Conservation (phyloP, 1,140 invertebrate species). For the Branchinecta lindahli region DNA sequence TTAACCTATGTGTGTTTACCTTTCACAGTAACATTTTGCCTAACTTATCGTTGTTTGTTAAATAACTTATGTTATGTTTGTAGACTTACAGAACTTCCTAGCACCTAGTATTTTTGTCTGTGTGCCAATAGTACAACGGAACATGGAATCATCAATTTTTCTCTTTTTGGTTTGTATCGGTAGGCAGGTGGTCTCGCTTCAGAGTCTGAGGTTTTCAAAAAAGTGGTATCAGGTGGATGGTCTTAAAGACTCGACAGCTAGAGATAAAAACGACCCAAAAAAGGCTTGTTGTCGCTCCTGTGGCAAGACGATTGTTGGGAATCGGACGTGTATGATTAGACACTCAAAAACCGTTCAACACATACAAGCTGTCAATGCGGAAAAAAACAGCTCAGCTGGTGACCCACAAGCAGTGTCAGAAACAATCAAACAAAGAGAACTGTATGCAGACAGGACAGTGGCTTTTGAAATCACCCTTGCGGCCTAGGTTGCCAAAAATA, state of each 20-base stretch:
- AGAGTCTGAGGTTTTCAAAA: too few relatives aligned
- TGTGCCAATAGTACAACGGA: too few relatives aligned
- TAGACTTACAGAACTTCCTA: too few relatives aligned
- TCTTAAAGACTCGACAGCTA: not conserved
- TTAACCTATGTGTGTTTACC: too few relatives aligned
- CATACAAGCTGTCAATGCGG: conserved; percentile 1
- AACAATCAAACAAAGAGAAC: conserved; percentile 2
- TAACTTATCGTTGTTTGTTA: too few relatives aligned
- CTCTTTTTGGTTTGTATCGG: too few relatives aligned
- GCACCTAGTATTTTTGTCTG: too few relatives aligned
- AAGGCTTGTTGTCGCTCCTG: not conserved
- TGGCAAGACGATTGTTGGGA: conserved; percentile 5
- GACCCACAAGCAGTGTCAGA: conserved; percentile 1
- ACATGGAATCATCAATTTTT: too few relatives aligned
- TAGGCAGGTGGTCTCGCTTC: too few relatives aligned
- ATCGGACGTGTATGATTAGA: conserved; percentile 5
- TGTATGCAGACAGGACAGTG: conserved; percentile 3
- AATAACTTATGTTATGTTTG: too few relatives aligned
- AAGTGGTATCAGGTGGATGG: not conserved
- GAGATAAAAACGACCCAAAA: not conserved
- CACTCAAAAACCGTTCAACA: conserved; percentile 8
- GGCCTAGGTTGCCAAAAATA: conserved; percentile 8
- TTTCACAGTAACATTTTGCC: too few relatives aligned
- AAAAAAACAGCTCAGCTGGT: conserved; percentile 4
- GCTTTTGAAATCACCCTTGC: conserved; percentile 5